A percentile compares a stretch with the other conserved stretches of the same genome.
Evolutionary conservation across 2,797 vertebrate genomes (phyloP).

Genomic region (Melanogrammus aeglefinus): DNA sequence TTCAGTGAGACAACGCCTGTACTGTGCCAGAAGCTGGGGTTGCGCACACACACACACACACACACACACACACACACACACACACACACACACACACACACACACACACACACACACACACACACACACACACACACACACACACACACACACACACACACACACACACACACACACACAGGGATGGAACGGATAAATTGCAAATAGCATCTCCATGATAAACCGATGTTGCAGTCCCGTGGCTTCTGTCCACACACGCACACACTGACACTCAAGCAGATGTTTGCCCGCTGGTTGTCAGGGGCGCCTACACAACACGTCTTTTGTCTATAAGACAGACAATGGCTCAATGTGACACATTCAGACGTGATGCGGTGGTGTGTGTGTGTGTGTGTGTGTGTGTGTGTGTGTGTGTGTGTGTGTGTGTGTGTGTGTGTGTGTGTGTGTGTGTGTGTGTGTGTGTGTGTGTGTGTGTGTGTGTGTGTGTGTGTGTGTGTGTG

Average conservation of each 20-base stretch:
- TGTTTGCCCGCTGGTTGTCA: constrained; percentile 40
- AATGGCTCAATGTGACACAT: constrained; percentile 13
- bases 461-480: too few relatives aligned
- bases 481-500: too few relatives aligned
- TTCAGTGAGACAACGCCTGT: constrained; percentile 47
- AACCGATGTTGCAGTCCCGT: constrained; percentile 50
- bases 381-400: not conserved
- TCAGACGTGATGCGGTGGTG: not conserved
- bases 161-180: not conserved
- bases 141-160: not conserved
- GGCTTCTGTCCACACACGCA: constrained; percentile 44
- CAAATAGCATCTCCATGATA: constrained; percentile 45
- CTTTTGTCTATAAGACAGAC: constrained; percentile 36
- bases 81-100: constrained; percentile 1
- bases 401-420: not conserved
- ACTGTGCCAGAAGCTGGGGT: constrained; percentile 42
- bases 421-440: not conserved
- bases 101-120: not conserved
- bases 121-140: constrained; percentile 10
- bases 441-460: not conserved
- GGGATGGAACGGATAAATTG: constrained; percentile 47
- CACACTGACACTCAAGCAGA: constrained; percentile 50
- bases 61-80: not conserved
- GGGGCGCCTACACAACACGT: constrained; percentile 37
- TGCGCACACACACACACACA: constrained; percentile 12